A percentile compares a stretch with the other conserved stretches of the same genome.
phyloP scores from a whole-genome alignment of 2,113 vertebrate species.

The Corvus hawaiiensis region DNA sequence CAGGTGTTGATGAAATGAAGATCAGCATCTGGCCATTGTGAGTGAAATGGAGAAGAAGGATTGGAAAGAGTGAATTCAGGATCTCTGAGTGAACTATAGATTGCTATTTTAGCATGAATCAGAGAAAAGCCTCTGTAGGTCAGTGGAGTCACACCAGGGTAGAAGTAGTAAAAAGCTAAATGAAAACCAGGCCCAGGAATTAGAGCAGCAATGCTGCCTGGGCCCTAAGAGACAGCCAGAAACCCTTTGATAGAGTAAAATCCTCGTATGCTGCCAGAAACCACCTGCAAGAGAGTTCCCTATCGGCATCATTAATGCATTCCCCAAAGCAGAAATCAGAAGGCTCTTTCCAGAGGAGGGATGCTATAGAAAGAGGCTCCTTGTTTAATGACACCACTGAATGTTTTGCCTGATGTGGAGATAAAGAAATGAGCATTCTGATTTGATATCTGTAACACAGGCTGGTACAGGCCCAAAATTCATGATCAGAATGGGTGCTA shows the following conservation, averaged over 20 bases:
- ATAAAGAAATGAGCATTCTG: background rate
- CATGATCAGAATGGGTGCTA: background rate
- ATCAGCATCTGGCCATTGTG: background rate
- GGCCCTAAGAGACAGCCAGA: conserved; percentile 9
- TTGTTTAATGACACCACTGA: conserved; percentile 4
- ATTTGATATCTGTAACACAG: background rate
- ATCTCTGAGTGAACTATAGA: background rate
- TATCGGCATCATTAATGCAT: conserved; percentile 52
- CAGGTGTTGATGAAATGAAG: background rate
- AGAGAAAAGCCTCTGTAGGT: background rate
- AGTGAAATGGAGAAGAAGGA: background rate
- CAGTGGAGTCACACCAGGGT: background rate
- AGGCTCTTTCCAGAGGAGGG: background rate
- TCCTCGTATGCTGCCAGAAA: background rate
- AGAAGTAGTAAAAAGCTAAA: background rate
- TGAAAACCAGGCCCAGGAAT: background rate
- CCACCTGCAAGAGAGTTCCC: background rate
- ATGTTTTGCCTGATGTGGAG: background rate
- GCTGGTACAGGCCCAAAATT: background rate
- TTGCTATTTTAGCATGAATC: background rate
- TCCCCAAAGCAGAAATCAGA: conserved; percentile 55
- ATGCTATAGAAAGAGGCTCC: background rate
- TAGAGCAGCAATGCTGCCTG: conserved; percentile 13
- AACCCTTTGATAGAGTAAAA: conserved; percentile 41
- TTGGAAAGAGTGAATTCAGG: background rate